These are phyloP conservation scores for Heliconius ismenius DNA, from an alignment of 2,888 invertebrate species.

Conservation along the genomic window DNA sequence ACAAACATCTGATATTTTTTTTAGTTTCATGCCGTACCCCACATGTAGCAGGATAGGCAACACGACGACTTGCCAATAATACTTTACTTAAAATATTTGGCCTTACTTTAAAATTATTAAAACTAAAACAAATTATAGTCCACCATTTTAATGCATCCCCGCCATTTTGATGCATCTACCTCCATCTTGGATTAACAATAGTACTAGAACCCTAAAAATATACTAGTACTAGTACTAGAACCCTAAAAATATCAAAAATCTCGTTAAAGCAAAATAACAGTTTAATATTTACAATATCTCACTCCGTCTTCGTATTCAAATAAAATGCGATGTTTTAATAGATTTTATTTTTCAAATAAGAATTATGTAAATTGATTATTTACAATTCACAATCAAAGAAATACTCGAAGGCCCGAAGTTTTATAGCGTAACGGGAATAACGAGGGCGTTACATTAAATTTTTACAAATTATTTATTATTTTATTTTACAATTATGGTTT, in stretches of 20 bases:
- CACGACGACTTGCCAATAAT: too few relatives aligned
- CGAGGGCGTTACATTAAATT: not conserved
- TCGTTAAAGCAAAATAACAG: not conserved
- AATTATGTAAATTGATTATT: constrained; percentile 27
- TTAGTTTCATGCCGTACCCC: too few relatives aligned
- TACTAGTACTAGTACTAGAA: too few relatives aligned
- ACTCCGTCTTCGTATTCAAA: not conserved
- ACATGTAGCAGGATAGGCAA: too few relatives aligned
- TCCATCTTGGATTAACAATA: too few relatives aligned
- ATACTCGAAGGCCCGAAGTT: constrained; percentile 3
- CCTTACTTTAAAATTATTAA: too few relatives aligned
- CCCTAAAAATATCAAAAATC: not conserved
- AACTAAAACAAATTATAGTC: too few relatives aligned
- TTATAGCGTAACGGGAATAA: constrained; percentile 8
- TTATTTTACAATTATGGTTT: not conserved
- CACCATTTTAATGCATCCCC: too few relatives aligned
- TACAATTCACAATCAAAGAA: constrained; percentile 21
- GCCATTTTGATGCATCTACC: too few relatives aligned
- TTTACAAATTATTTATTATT: not conserved
- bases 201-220: too few relatives aligned
- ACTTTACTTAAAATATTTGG: too few relatives aligned
- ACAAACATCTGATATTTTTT: too few relatives aligned
- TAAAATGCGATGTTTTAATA: constrained; percentile 1
- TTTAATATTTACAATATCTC: not conserved
- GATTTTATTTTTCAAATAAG: constrained; percentile 19